These are phyloP conservation scores for Heterodera filipjevi DNA, from an alignment of 2,888 invertebrate species.

Conservation along the genomic window DNA sequence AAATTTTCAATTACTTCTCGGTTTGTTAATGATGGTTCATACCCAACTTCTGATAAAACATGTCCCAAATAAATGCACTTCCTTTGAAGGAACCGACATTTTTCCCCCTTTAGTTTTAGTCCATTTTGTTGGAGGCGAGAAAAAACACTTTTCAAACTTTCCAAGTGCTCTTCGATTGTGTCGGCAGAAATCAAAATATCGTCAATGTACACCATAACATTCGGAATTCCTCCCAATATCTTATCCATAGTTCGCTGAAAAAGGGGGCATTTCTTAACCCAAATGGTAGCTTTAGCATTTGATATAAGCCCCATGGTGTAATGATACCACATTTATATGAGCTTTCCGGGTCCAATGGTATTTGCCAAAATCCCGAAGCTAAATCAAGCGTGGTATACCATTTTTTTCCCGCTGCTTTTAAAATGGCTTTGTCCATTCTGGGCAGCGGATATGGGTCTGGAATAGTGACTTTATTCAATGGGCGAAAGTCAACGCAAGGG, in stretches of 20 bases:
- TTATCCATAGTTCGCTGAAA: conserved; percentile 34
- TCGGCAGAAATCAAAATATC: conserved; percentile 37
- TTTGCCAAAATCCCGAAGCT: conserved; percentile 41
- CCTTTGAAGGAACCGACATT: conserved; percentile 17
- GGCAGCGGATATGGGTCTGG: conserved; percentile 46
- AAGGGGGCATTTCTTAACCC: conserved; percentile 34
- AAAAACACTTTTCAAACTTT: conserved; percentile 14
- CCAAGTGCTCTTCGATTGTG: neutral
- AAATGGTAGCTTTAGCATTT: conserved; percentile 26
- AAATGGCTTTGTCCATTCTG: conserved; percentile 40
- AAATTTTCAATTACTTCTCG: conserved; percentile 24
- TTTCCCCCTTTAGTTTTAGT: conserved; percentile 16
- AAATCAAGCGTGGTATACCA: conserved; percentile 41
- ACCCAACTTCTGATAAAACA: neutral
- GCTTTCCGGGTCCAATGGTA: conserved; percentile 25
- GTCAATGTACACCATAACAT: conserved; percentile 40
- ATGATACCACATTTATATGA: conserved; percentile 25
- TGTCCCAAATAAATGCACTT: conserved; percentile 22
- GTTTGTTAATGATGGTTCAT: conserved; percentile 11
- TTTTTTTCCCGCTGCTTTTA: conserved; percentile 28
- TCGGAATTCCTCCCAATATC: conserved; percentile 33
- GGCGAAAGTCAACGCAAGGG: conserved; percentile 45
- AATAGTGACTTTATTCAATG: conserved; percentile 38
- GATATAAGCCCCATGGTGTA: conserved; percentile 30
- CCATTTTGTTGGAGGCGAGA: neutral